Conservation (phyloP, 2,797 vertebrate genomes). For the Podarcis siculus region DNA sequence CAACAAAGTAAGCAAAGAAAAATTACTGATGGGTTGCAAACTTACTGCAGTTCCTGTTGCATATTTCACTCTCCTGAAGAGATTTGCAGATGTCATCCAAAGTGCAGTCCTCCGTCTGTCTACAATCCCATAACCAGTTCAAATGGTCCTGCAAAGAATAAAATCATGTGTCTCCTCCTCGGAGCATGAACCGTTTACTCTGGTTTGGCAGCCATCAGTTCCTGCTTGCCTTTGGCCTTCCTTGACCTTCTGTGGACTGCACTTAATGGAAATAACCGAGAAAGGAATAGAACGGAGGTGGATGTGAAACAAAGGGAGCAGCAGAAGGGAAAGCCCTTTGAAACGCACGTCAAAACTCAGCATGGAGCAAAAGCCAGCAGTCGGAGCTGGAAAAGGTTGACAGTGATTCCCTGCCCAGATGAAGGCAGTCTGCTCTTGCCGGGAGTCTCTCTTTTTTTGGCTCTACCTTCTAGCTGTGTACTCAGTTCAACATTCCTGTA, state of each 20-base stretch:
- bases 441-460: not conserved
- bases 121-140: not conserved
- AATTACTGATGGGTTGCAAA: constrained; percentile 44
- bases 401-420: not conserved
- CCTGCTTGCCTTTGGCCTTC: constrained; percentile 4
- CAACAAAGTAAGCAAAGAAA: constrained; percentile 57
- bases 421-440: not conserved
- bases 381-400: not conserved
- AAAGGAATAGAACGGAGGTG: not conserved
- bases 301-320: not conserved
- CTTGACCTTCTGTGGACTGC: not conserved
- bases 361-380: not conserved
- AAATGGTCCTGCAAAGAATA: not conserved
- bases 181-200: constrained; percentile 33
- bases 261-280: not conserved
- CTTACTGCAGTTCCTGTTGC: constrained; percentile 35
- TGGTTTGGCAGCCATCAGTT: not conserved
- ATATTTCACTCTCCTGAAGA: constrained; percentile 52
- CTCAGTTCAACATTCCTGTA: not conserved
- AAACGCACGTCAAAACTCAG: not conserved
- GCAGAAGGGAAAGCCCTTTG: not conserved
- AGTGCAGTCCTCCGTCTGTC: constrained; percentile 35
- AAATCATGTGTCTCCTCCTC: constrained; percentile 3
- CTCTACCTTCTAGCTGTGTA: not conserved
- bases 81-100: constrained; percentile 50